These are phyloP conservation scores for Desoria tigrina DNA, from an alignment of 2,888 invertebrate species.

Conservation along the genomic window DNA sequence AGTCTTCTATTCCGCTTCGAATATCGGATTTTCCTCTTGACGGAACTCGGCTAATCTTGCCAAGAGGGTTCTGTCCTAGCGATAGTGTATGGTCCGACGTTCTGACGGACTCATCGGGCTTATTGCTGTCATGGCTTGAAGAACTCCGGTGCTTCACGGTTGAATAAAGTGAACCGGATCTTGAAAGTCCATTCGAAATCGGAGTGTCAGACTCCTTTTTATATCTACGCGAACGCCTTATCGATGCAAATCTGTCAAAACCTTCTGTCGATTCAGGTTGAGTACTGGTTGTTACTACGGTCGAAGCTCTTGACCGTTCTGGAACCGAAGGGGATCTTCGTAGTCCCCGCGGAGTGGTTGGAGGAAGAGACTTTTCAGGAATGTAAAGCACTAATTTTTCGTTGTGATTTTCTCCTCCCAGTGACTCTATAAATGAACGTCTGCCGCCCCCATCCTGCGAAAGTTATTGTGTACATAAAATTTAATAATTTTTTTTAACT, in stretches of 20 bases:
- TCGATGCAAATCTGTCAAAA: slow-evolving; percentile 80
- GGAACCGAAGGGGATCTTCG: slow-evolving; percentile 36
- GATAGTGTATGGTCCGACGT: too few relatives aligned
- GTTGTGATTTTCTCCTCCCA: slow-evolving; percentile 60
- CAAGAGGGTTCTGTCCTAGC: too few relatives aligned
- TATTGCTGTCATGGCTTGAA: not conserved
- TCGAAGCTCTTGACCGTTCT: slow-evolving; percentile 7
- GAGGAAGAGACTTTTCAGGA: slow-evolving; percentile 51
- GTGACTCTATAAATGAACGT: slow-evolving; percentile 63
- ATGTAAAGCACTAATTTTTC: slow-evolving; percentile 66
- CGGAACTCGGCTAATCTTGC: not conserved
- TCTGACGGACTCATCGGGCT: not conserved
- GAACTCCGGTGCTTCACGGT: not conserved
- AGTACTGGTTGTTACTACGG: not conserved
- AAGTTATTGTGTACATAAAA: slow-evolving; percentile 29
- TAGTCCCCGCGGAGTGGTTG: slow-evolving; percentile 18
- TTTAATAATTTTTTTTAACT: slow-evolving; percentile 14
- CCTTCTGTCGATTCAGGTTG: slow-evolving; percentile 62
- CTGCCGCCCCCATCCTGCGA: slow-evolving; percentile 65
- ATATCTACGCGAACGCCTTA: slow-evolving; percentile 78
- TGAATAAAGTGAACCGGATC: slow-evolving; percentile 28
- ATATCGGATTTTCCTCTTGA: slow-evolving; percentile 40
- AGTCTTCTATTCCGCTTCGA: slow-evolving; percentile 37
- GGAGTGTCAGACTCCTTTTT: slow-evolving; percentile 62
- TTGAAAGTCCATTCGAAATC: slow-evolving; percentile 28